Evolutionary conservation across 2,888 invertebrate genomes (phyloP).

Genomic region (Coelogynopora nodosa): DNA sequence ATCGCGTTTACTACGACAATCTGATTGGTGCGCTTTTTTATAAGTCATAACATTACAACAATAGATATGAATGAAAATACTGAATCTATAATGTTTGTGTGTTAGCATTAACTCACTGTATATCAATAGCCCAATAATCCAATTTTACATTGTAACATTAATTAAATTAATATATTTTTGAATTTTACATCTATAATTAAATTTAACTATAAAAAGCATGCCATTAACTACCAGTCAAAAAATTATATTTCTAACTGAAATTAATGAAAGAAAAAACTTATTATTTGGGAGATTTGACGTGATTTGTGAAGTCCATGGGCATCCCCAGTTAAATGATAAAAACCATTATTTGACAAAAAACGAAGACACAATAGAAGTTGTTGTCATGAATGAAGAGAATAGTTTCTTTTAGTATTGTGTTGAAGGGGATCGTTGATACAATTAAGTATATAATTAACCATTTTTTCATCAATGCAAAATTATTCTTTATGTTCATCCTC

Average conservation of each 20-base stretch:
- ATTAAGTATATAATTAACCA: constrained; percentile 1
- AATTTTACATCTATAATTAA: neutral
- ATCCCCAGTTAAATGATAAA: constrained; percentile 7
- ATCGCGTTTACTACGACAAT: too few relatives aligned
- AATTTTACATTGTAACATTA: too few relatives aligned
- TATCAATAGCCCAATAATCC: too few relatives aligned
- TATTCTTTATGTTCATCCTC: neutral
- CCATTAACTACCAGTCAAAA: neutral
- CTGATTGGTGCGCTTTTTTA: too few relatives aligned
- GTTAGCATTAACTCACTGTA: too few relatives aligned
- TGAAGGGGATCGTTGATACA: neutral
- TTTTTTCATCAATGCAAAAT: neutral
- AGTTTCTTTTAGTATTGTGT: neutral
- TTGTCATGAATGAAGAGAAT: neutral
- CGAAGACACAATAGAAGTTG: constrained; percentile 13
- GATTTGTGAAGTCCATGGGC: constrained; percentile 23
- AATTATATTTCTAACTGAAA: neutral
- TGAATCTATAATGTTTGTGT: too few relatives aligned
- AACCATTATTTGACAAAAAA: constrained; percentile 14
- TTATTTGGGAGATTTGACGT: neutral
- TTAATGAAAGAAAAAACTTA: neutral
- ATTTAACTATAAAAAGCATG: neutral
- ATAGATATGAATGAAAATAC: too few relatives aligned
- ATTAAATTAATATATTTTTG: too few relatives aligned
- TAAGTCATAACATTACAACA: too few relatives aligned